phyloP scores from a whole-genome alignment of 2,888 invertebrate species.

The Ectemnius continuus region DNA sequence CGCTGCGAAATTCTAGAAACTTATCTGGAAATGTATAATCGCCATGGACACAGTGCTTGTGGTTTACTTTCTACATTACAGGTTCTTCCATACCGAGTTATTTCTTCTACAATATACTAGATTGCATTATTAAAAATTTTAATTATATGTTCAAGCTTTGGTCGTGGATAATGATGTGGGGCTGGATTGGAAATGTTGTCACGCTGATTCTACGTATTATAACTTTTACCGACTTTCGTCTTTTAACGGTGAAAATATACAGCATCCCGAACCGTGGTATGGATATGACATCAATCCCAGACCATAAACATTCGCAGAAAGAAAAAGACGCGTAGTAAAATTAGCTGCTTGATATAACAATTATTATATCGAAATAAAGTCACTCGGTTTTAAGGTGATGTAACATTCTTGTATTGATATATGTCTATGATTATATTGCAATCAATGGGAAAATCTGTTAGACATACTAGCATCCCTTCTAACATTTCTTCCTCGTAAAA shows the following conservation, averaged over 20 bases:
- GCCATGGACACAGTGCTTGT: conserved; percentile 45
- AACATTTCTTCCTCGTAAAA: conserved; percentile 79
- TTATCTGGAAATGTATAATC: conserved; percentile 46
- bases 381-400: too few species aligned
- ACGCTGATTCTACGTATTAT: conserved; percentile 55
- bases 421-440: background rate
- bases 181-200: conserved; percentile 60
- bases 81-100: conserved; percentile 41
- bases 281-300: background rate
- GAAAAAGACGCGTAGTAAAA: conserved; percentile 2
- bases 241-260: conserved; percentile 61
- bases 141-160: conserved; percentile 45
- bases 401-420: too few species aligned
- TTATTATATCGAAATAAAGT: too few species aligned
- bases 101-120: background rate
- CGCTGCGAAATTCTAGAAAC: conserved; percentile 53
- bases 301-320: background rate
- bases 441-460: conserved; percentile 61
- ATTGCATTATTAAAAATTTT: background rate
- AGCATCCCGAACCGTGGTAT: conserved; percentile 21
- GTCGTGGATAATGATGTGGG: conserved; percentile 59
- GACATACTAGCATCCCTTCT: conserved; percentile 74
- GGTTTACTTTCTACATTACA: conserved; percentile 37
- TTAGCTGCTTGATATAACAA: too few species aligned
- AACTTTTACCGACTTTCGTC: conserved; percentile 56